Evolutionary conservation across 1,140 invertebrate species (phyloP), one percentile per base, ranked within the genome.

Genomic region (Zophobas atratus): DNA sequence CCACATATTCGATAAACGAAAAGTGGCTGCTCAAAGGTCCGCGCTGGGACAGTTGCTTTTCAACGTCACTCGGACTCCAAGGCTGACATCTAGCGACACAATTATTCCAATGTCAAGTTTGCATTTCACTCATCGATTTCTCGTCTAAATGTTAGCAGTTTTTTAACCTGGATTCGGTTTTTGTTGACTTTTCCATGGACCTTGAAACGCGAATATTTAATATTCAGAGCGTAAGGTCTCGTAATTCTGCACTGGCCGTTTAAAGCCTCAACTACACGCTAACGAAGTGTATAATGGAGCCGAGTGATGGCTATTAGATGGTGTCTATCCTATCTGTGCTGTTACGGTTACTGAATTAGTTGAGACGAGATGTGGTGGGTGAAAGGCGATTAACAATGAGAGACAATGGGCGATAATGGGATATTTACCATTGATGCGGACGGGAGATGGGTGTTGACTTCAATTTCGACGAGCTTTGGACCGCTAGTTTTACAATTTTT

Each of bases 261-360:
- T 38, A 1, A 63, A 60, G 56, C 35, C 6, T 36, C 34, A 63
- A 63, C 34, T 63, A 39, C 34, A 63, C 57, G 8, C 35, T 38
- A 39, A 63, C 38, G 1, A 63, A 63, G 57, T 63, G 57, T 41
- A 51, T 51, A 51, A 51, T 51, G 49, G 2, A 4, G n/a, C 55
- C 49, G 20, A 57, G 55, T 35, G 55, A 35, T 57, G 34, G 55
- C 55, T 36, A 57, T 57, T 57, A 57, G 33, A 57, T 8, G 34
- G 36, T 67, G 60, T 67, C 20, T 36, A 6, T 8, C 55, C 33
- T 57, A 57, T 57, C 55, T 67, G 6, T 39, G 38, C 6, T 33
- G 39, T 67, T 67, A 67, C 38, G 60, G 60, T 67, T 67, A 43
- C 60, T 39, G 60, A 67, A 67, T 67, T 67, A 67, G 60, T 67